A percentile compares a stretch with the other conserved stretches of the same genome.
Evolutionary conservation across 2,797 vertebrate species (phyloP).

Genomic region (Enteromius treurensis): DNA sequence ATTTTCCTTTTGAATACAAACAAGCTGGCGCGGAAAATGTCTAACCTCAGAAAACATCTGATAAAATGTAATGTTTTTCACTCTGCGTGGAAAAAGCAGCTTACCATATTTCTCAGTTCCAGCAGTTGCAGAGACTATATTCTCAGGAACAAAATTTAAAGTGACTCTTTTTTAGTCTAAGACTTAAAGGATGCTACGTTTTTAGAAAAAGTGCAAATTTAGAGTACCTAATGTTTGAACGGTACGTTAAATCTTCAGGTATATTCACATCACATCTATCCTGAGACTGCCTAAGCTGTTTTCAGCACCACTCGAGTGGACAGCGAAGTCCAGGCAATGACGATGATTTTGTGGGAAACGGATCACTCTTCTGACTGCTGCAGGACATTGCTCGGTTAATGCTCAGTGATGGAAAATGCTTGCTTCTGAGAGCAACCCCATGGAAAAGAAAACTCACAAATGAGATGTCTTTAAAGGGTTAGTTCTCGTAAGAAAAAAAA

Average conservation of each 20-base stretch:
- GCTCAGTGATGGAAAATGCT: not conserved
- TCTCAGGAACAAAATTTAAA: not conserved
- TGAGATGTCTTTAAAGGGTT: not conserved
- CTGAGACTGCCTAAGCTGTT: constrained; percentile 22
- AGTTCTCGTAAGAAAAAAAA: not conserved
- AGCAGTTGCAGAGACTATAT: not conserved
- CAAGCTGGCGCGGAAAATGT: not conserved
- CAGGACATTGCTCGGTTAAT: not conserved
- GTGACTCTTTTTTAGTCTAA: not conserved
- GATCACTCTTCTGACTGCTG: not conserved
- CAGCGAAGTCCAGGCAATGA: constrained; percentile 7
- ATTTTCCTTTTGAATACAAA: not conserved
- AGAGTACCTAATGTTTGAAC: not conserved
- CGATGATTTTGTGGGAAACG: not conserved
- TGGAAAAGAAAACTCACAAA: not conserved
- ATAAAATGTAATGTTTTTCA: not conserved
- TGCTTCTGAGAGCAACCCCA: not conserved
- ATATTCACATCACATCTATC: not conserved
- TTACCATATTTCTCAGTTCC: not conserved
- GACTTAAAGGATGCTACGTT: not conserved
- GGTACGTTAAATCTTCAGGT: not conserved
- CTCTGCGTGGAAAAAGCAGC: not conserved
- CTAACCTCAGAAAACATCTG: not conserved
- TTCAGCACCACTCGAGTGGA: constrained; percentile 44
- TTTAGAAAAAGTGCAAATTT: not conserved